Evolutionary conservation across 2,888 invertebrate species (phyloP), one percentile per base, ranked within the genome.

Genomic region (Oscheius myriophilus): DNA sequence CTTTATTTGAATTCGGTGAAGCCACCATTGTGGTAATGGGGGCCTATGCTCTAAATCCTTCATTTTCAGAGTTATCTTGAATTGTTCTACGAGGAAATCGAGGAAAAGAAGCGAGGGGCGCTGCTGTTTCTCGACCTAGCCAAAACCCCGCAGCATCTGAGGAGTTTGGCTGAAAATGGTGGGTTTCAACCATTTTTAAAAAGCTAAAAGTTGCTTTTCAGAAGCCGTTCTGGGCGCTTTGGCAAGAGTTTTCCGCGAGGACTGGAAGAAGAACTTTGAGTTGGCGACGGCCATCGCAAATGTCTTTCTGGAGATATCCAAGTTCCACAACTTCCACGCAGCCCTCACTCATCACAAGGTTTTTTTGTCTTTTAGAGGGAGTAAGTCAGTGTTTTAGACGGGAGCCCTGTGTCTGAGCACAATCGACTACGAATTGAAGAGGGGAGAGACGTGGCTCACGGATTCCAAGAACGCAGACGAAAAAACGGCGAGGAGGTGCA

Each of bases 361-460:
- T 87, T 7, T 1, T 1, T 14, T 18, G 1, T 42, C 2, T 43
- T 23, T n/a, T 42, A 39, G 21, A n/a, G 11, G 1, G 6, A 21
- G 11, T 12, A 3, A 21, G n/a, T 12, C 25, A 33, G n/a, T 51
- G 26, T 23, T 69, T 23, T 39, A 86, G 84, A 73, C 88, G 52
- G 96, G 96, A 55, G 96, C 96, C 0, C 90, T 97, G 69, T 95
- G 95, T 86, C 94, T 98, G 92, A 94, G 94, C 88, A 93, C 97
- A 64, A 92, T 97, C 76, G 96, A 96, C 86, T 93, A 93, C 89
- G 97, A 98, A 88, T 89, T 97, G 63, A 92, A 92, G 82, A 91
- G 96, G 75, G 95, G 94, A 89, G 94, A 95, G 83, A 92, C 93
- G 81, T 96, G 96, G 95, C 92, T 84, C 46, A 87, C 87, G 45